phyloP scores from a whole-genome alignment of 1,140 invertebrate species.

The Bathynomus jamesi region DNA sequence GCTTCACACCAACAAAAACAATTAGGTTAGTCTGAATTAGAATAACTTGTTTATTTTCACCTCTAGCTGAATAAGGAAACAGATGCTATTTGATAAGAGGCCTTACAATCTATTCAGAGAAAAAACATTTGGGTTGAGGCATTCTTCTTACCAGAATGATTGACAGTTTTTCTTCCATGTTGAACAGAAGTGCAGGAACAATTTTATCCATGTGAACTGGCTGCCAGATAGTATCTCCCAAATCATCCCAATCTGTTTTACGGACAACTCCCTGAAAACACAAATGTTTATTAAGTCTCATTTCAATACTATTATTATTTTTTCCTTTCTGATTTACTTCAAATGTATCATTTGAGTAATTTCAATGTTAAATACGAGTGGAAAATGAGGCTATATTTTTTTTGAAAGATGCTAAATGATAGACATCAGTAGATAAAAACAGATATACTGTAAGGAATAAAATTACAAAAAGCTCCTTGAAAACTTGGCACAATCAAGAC shows the following conservation, averaged over 20 bases:
- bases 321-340: no score
- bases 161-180: conserved; percentile 55
- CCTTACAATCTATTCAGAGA: not conserved
- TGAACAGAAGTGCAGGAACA: conserved; percentile 92
- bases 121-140: not conserved
- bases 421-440: no score
- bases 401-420: no score
- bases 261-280: conserved; percentile 95
- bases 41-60: not conserved
- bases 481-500: no score
- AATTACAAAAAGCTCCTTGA: no score
- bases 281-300: no score
- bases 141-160: conserved; percentile 17
- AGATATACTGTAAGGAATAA: no score
- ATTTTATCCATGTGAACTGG: conserved; percentile 99
- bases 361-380: no score
- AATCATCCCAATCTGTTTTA: conserved; percentile 95
- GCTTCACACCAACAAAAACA: not conserved
- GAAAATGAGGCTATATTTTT: no score
- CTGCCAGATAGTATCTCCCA: conserved; percentile 99
- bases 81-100: not conserved
- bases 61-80: not conserved
- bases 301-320: no score
- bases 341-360: no score
- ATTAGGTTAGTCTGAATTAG: not conserved